These are phyloP conservation scores for Gracilinanus agilis DNA, from an alignment of 2,113 vertebrate species.

Conservation along the genomic window DNA sequence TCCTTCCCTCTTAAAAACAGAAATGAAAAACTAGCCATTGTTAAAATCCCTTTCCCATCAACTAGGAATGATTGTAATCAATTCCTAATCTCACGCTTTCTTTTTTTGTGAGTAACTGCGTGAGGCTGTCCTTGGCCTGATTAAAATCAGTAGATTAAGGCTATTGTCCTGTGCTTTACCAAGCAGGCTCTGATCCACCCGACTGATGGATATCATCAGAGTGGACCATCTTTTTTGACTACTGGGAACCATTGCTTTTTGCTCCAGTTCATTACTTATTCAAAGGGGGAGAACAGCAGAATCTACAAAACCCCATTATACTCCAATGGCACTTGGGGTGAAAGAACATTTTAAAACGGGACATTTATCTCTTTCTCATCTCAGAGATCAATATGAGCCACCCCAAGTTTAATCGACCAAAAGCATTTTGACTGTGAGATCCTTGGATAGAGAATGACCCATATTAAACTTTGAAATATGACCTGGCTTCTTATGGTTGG, in stretches of 20 bases:
- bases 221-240: neutral
- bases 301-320: neutral
- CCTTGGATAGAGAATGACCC: neutral
- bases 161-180: neutral
- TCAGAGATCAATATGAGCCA: neutral
- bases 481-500: neutral
- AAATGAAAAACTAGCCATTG: neutral
- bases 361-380: neutral
- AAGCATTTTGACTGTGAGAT: neutral
- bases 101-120: neutral
- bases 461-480: neutral
- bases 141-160: neutral
- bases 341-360: slow-evolving; percentile 8
- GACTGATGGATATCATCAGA: neutral
- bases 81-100: neutral
- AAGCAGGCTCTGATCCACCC: neutral
- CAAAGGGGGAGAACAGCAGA: neutral
- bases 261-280: neutral
- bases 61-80: neutral
- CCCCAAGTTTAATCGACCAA: slow-evolving; percentile 1
- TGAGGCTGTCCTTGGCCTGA: neutral
- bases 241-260: neutral
- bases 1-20: slow-evolving; percentile 11
- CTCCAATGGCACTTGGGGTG: neutral
- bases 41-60: neutral